phyloP scores from a whole-genome alignment of 2,797 vertebrate species.

The Myotis planiceps region DNA sequence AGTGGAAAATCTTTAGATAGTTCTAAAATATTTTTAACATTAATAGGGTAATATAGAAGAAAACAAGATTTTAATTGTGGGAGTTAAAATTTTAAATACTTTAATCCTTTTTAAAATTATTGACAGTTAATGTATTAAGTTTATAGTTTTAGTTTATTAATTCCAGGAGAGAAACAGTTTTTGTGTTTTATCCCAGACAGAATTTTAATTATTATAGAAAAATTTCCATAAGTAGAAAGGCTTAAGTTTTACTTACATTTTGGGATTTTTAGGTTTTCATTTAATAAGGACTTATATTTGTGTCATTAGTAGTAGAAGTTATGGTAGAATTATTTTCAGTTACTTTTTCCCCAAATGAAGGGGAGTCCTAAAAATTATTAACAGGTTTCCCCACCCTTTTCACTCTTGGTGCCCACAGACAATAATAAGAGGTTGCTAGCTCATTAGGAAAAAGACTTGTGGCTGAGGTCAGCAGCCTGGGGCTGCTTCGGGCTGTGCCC shows the following conservation, averaged over 20 bases:
- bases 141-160: not conserved
- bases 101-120: not conserved
- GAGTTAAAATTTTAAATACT: not conserved
- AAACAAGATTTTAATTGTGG: not conserved
- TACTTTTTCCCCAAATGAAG: not conserved
- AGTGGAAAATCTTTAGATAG: not conserved
- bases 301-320: not conserved
- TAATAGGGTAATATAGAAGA: not conserved
- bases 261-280: not conserved
- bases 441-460: not conserved
- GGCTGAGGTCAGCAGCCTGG: not conserved
- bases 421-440: not conserved
- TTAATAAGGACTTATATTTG: conserved; percentile 30
- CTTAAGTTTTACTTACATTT: conserved; percentile 19
- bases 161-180: not conserved
- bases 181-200: not conserved
- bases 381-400: not conserved
- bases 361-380: not conserved
- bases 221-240: not conserved
- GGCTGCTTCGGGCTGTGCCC: not conserved
- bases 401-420: not conserved
- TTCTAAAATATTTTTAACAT: not conserved
- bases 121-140: not conserved
- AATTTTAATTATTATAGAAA: conserved; percentile 45
- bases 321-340: not conserved